Conservation (phyloP, 2,797 vertebrate species). For the Gouania willdenowi region DNA sequence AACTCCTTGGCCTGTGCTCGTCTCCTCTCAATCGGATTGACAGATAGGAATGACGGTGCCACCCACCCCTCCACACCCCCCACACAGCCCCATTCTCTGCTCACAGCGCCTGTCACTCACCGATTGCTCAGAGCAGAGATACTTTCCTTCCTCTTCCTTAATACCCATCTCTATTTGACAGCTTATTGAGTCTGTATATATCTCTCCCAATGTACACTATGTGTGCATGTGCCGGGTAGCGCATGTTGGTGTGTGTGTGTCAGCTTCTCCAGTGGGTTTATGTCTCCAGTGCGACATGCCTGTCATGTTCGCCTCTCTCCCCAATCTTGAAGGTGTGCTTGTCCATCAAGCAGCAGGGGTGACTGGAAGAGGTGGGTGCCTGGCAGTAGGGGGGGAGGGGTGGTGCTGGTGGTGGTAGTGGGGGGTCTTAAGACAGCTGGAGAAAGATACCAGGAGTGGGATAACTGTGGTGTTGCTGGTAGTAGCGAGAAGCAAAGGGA, state of each 20-base stretch:
- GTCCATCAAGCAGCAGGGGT: constrained; percentile 74
- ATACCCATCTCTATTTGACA: constrained; percentile 80
- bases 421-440: constrained; percentile 70
- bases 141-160: constrained; percentile 76
- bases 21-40: constrained; percentile 67
- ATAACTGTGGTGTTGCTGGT: constrained; percentile 45
- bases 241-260: constrained; percentile 57
- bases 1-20: constrained; percentile 57
- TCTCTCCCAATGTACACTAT: constrained; percentile 68
- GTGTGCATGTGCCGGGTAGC: constrained; percentile 46
- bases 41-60: constrained; percentile 70
- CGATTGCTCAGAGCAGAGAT: constrained; percentile 68
- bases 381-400: constrained; percentile 45
- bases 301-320: constrained; percentile 71
- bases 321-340: constrained; percentile 73
- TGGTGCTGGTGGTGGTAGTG: constrained; percentile 49
- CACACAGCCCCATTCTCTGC: constrained; percentile 57
- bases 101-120: constrained; percentile 72
- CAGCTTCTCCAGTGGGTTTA: constrained; percentile 72
- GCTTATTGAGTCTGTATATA: constrained; percentile 77
- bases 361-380: constrained; percentile 57
- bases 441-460: constrained; percentile 56
- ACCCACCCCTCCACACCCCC: constrained; percentile 62
- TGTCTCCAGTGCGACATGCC: constrained; percentile 68
- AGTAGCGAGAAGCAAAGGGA: constrained; percentile 27